These are phyloP conservation scores for Battus philenor DNA, from an alignment of 1,140 invertebrate species.

Conservation along the genomic window DNA sequence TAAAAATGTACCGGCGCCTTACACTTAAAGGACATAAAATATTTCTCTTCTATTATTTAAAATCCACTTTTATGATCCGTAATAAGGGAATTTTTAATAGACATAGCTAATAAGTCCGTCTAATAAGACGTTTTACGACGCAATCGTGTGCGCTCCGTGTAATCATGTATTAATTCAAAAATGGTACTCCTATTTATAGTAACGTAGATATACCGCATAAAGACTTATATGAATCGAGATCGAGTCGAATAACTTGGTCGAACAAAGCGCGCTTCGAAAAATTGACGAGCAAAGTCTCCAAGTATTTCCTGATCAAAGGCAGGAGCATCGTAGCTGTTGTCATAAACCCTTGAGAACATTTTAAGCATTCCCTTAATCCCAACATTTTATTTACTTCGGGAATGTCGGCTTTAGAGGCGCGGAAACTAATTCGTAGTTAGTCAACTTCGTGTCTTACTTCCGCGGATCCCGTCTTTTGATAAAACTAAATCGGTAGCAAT, in stretches of 20 bases:
- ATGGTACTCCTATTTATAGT: too few species aligned
- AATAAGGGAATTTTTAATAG: conserved; percentile 11
- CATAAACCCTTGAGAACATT: conserved; percentile 22
- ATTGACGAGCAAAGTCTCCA: conserved; percentile 33
- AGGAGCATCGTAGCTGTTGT: conserved; percentile 22
- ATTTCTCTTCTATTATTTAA: conserved; percentile 21
- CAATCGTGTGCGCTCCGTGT: neutral
- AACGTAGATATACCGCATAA: neutral
- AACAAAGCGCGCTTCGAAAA: conserved; percentile 33
- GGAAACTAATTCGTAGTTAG: conserved; percentile 55
- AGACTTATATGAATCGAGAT: conserved; percentile 27
- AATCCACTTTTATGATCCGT: conserved; percentile 15
- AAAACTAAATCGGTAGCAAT: conserved; percentile 40
- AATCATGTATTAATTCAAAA: neutral
- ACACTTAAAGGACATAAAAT: conserved; percentile 35
- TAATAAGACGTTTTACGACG: neutral
- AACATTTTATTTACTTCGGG: conserved; percentile 56
- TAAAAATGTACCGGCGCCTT: conserved; percentile 54
- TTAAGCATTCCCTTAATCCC: conserved; percentile 21
- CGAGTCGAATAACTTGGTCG: conserved; percentile 31
- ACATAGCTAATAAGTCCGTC: neutral
- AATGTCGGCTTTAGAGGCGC: conserved; percentile 59
- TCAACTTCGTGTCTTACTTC: conserved; percentile 33
- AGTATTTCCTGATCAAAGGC: conserved; percentile 53
- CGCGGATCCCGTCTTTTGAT: conserved; percentile 32